These are phyloP conservation scores for Drosophila tsacasi DNA, from an alignment of 1,140 invertebrate species.

Conservation along the genomic window DNA sequence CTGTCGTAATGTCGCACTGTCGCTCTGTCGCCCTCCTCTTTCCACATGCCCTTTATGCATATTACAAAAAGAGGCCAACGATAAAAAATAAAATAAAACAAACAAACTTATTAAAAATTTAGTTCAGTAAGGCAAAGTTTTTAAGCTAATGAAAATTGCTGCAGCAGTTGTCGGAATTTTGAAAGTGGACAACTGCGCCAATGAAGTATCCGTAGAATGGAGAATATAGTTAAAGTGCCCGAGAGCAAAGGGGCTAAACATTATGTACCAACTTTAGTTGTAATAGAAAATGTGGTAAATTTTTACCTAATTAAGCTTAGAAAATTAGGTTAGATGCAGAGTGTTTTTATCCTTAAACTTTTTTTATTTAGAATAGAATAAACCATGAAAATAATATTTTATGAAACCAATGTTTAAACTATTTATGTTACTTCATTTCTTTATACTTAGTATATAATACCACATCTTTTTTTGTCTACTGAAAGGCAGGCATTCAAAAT, in stretches of 20 bases:
- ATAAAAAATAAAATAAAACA: constrained; percentile 44
- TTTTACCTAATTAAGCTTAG: constrained; percentile 22
- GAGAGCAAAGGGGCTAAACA: neutral
- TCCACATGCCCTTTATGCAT: constrained; percentile 41
- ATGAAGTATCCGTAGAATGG: constrained; percentile 5
- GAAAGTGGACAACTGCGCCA: constrained; percentile 32
- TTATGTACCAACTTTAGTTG: constrained; percentile 12
- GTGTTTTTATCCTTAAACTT: neutral
- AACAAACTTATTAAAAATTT: constrained; percentile 78
- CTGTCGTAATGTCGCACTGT: neutral
- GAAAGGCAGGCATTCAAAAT: constrained; percentile 28
- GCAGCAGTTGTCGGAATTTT: constrained; percentile 41
- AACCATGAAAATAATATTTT: neutral
- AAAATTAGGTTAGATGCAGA: constrained; percentile 8
- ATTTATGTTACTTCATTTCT: neutral
- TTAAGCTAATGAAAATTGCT: constrained; percentile 74
- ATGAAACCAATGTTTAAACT: too few relatives aligned
- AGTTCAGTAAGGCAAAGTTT: constrained; percentile 67
- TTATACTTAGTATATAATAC: neutral
- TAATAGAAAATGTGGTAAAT: constrained; percentile 20
- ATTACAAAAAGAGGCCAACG: constrained; percentile 13
- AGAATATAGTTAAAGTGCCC: neutral
- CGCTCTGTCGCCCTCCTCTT: constrained; percentile 4
- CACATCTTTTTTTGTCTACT: constrained; percentile 17
- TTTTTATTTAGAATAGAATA: neutral